Conservation (phyloP, 2,888 invertebrate species). For the Lasioglossum vierecki region DNA sequence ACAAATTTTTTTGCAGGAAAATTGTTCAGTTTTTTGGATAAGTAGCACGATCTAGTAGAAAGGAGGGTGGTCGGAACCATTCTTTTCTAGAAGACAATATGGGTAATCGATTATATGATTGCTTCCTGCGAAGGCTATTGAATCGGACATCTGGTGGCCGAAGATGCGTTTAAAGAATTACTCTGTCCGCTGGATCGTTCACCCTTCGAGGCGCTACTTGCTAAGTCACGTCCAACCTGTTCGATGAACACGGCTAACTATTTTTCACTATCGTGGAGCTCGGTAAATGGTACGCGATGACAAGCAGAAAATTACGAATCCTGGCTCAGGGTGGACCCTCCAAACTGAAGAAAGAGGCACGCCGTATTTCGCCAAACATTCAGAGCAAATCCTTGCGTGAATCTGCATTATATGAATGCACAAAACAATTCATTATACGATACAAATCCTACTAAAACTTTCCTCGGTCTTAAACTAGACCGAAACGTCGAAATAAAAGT, state of each 20-base stretch:
- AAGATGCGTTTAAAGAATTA: conserved; percentile 65
- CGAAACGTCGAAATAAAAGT: too few species aligned
- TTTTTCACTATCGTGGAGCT: conserved; percentile 40
- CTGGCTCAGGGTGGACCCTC: neutral
- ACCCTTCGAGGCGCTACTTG: conserved; percentile 51
- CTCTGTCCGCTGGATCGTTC: conserved; percentile 48
- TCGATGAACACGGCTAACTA: conserved; percentile 46
- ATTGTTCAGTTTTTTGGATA: neutral
- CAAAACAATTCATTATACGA: neutral
- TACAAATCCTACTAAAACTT: too few species aligned
- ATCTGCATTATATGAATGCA: neutral
- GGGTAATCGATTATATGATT: conserved; percentile 49
- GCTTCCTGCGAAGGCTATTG: conserved; percentile 23
- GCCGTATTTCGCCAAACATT: neutral
- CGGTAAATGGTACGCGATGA: conserved; percentile 55
- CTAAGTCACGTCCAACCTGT: conserved; percentile 69
- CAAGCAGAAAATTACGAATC: conserved; percentile 57
- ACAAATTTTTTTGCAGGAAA: neutral
- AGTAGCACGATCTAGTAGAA: neutral
- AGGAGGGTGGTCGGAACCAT: neutral
- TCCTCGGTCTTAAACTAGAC: too few species aligned
- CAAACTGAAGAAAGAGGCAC: too few species aligned
- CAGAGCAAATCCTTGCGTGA: neutral
- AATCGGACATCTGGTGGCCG: conserved; percentile 67
- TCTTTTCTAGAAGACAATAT: conserved; percentile 14